These are phyloP conservation scores for Eclectus roratus DNA, from an alignment of 2,113 vertebrate species.

Conservation along the genomic window DNA sequence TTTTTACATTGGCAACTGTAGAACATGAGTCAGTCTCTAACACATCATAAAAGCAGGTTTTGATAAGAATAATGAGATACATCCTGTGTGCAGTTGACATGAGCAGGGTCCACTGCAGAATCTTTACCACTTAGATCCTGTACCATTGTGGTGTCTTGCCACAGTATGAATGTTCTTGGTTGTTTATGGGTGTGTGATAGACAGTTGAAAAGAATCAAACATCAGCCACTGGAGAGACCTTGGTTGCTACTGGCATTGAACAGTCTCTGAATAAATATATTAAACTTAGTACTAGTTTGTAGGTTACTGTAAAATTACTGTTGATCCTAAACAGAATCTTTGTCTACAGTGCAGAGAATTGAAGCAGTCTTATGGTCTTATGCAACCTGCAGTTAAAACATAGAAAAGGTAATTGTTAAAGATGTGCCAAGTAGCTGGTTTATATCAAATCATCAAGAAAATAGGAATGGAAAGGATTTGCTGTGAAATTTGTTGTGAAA, in stretches of 20 bases:
- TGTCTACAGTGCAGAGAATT: not conserved
- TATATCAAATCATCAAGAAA: not conserved
- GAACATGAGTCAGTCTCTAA: not conserved
- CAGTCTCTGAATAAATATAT: not conserved
- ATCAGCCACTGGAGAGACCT: not conserved
- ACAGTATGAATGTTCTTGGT: not conserved
- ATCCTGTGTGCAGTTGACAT: not conserved
- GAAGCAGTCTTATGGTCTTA: not conserved
- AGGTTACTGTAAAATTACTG: not conserved
- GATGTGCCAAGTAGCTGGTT: not conserved
- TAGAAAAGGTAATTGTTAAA: not conserved
- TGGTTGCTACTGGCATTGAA: not conserved
- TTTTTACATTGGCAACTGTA: not conserved
- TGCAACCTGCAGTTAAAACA: not conserved
- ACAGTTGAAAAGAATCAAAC: conserved; percentile 9
- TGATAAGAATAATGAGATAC: not conserved
- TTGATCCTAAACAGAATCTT: not conserved
- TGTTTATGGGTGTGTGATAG: conserved; percentile 4
- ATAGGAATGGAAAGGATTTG: not conserved
- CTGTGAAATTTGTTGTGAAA: not conserved
- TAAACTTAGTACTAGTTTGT: not conserved
- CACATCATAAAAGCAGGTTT: not conserved
- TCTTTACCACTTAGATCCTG: not conserved
- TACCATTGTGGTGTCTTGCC: not conserved
- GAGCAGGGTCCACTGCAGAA: not conserved